These are phyloP conservation scores for Muschampia plurimacula DNA, from an alignment of 2,888 invertebrate species.

Conservation along the genomic window DNA sequence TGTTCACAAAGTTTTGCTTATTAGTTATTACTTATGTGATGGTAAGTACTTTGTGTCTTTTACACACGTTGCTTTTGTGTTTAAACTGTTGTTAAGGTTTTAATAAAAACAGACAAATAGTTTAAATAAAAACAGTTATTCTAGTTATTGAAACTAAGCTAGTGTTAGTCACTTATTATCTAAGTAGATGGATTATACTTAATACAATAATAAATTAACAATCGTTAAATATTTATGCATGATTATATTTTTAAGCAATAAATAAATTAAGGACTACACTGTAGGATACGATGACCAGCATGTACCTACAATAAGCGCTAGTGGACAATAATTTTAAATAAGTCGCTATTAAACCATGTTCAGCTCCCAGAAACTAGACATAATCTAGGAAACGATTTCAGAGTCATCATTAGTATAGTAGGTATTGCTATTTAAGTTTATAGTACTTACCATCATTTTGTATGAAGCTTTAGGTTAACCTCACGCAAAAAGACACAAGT, in stretches of 20 bases:
- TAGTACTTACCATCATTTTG: too few relatives aligned
- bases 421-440: too few relatives aligned
- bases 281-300: constrained; percentile 2
- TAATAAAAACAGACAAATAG: too few relatives aligned
- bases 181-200: not conserved
- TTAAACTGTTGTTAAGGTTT: too few relatives aligned
- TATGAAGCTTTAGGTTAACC: too few relatives aligned
- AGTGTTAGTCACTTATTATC: not conserved
- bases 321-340: not conserved
- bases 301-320: constrained; percentile 3
- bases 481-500: too few relatives aligned
- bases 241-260: not conserved
- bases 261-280: not conserved
- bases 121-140: too few relatives aligned
- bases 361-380: not conserved
- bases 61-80: too few relatives aligned
- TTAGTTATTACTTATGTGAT: too few relatives aligned
- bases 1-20: too few relatives aligned
- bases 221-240: not conserved
- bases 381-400: not conserved
- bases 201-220: not conserved
- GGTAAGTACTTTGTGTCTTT: too few relatives aligned
- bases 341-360: not conserved
- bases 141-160: not conserved
- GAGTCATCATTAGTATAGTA: not conserved